These are phyloP conservation scores for Pristiophorus japonicus DNA, from an alignment of 2,113 vertebrate genomes.

Conservation along the genomic window DNA sequence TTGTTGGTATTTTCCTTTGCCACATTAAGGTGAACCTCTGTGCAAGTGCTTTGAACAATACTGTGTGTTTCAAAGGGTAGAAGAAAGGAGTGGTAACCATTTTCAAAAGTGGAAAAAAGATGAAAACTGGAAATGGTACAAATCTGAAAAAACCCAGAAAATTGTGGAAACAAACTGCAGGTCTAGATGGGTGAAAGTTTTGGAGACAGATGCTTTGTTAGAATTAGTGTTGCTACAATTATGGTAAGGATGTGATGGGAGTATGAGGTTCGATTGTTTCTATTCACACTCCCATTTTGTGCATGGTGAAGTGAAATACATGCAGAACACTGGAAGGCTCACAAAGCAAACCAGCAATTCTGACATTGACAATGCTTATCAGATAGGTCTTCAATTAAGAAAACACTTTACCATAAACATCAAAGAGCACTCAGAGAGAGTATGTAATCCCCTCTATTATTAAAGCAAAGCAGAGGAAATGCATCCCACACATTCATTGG, in stretches of 20 bases:
- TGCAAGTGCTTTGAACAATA: not conserved
- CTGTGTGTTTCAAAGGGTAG: not conserved
- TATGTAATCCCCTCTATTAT: not conserved
- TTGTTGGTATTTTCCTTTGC: not conserved
- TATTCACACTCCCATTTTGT: not conserved
- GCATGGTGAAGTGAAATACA: not conserved
- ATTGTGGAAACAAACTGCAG: too few relatives aligned
- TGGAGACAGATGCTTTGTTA: not conserved
- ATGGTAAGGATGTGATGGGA: not conserved
- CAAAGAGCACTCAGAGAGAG: not conserved
- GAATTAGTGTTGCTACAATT: not conserved
- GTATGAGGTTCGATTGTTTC: not conserved
- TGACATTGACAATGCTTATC: not conserved
- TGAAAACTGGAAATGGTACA: not conserved
- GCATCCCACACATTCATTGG: not conserved
- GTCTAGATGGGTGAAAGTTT: not conserved
- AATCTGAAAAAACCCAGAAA: not conserved
- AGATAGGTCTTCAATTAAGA: not conserved
- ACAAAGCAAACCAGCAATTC: not conserved
- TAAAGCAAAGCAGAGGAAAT: not conserved
- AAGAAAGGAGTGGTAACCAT: not conserved
- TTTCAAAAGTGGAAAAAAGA: not conserved
- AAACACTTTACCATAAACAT: not conserved
- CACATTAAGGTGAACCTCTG: too few relatives aligned
- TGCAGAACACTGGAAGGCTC: not conserved